Base-by-base conservation (phyloP, 35 echinoderm and acorn worm genomes). In the Amphiura filiformis region DNA sequence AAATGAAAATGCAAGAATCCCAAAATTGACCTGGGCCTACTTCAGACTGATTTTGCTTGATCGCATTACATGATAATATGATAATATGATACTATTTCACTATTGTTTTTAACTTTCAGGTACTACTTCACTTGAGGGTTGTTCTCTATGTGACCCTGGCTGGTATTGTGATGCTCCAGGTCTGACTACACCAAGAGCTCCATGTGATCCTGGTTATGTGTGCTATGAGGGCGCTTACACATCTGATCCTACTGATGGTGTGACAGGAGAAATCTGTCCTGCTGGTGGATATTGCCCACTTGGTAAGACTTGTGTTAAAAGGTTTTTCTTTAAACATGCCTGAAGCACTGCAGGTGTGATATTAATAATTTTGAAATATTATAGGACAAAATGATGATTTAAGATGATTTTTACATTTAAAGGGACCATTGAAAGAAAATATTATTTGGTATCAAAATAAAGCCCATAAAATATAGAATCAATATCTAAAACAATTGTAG, bases 91-190 rank as follows among this genome's bases (percentile, higher is more conserved):
- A n/a, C n/a, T n/a, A n/a, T n/a, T n/a, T n/a, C n/a, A n/a, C n/a
- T n/a, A n/a, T n/a, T n/a, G 17, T 17, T 47, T 47, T 47, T 17
- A 4, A 9, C 41, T 47, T 47, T 47, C 17, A 95, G 93, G 80
- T 65, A 78, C 78, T 23, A 12, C 85, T 56, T 76, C 56, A 22
- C 28, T 98, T 31, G 88, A 90, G 33, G 83, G 86, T 76, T 98
- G 96, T 35, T 84, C 89, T 0, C 87, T 92, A 0, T 98, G 96
- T 87, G 96, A 98, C 70, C 96, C 96, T 56, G 96, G 96, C 1
- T 98, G 89, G 90, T 94, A 97, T 86, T 98, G 96, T 86, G 96
- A 98, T 44, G 86, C 96, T 7, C 96, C 92, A 32, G 96, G 96
- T 78, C 87, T 98, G n/a, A 76, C 87, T 57, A 92, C 89, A 0